Evolutionary conservation across 2,888 invertebrate genomes (phyloP).

Genomic region (Eupelmus urozonus): DNA sequence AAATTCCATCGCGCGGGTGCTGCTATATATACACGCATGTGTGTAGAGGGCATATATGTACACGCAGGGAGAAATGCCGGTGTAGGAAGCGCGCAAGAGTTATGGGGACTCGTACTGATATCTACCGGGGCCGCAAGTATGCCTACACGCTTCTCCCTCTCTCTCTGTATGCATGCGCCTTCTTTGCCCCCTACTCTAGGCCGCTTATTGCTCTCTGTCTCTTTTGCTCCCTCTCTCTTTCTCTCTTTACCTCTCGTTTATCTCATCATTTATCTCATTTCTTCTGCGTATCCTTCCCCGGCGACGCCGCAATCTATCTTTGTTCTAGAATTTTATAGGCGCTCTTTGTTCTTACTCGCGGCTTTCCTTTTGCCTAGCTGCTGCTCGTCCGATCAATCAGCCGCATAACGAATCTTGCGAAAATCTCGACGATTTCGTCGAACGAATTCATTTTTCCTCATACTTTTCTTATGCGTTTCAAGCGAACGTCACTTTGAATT

Average conservation of each 20-base stretch:
- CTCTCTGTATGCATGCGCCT: slow-evolving; percentile 66
- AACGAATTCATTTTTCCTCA: too few relatives aligned
- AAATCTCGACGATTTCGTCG: slow-evolving; percentile 19
- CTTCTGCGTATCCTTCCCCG: slow-evolving; percentile 23
- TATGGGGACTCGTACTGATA: slow-evolving; percentile 70
- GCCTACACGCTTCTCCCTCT: too few relatives aligned
- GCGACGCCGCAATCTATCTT: slow-evolving; percentile 39
- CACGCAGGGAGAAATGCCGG: slow-evolving; percentile 49
- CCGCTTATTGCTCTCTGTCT: slow-evolving; percentile 22
- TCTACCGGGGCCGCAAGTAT: slow-evolving; percentile 58
- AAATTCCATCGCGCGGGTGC: slow-evolving; percentile 71
- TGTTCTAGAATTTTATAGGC: slow-evolving; percentile 30
- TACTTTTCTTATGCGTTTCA: too few relatives aligned
- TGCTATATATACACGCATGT: slow-evolving; percentile 58
- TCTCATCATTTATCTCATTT: slow-evolving; percentile 49
- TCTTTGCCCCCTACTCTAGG: background rate
- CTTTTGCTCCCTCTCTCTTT: background rate
- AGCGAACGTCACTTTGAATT: too few relatives aligned
- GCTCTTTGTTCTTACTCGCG: slow-evolving; percentile 29
- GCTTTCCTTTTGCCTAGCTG: background rate
- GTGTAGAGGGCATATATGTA: slow-evolving; percentile 51
- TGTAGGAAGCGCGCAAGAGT: slow-evolving; percentile 66
- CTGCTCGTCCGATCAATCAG: slow-evolving; percentile 26
- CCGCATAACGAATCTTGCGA: slow-evolving; percentile 22
- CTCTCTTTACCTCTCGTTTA: slow-evolving; percentile 16